These are phyloP conservation scores for Accipiter cooperii DNA, from an alignment of 2,113 vertebrate genomes.

Conservation along the genomic window DNA sequence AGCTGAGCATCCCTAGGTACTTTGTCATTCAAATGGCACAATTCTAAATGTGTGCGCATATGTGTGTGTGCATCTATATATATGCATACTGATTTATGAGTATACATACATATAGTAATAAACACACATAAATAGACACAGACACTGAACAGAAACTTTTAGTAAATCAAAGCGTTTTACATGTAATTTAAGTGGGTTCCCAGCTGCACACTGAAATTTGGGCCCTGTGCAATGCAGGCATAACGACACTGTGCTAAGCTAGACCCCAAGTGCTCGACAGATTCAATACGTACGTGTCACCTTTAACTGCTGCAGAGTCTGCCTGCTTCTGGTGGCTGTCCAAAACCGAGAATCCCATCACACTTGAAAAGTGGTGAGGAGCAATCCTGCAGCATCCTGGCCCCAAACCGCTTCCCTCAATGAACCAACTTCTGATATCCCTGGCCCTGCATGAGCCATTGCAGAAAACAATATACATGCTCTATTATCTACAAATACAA, in stretches of 20 bases:
- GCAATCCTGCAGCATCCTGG: not conserved
- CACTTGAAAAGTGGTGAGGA: not conserved
- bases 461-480: not conserved
- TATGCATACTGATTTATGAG: not conserved
- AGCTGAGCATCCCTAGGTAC: not conserved
- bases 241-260: not conserved
- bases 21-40: not conserved
- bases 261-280: not conserved
- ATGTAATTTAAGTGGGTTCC: not conserved
- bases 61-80: not conserved
- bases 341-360: not conserved
- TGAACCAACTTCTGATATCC: not conserved
- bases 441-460: not conserved
- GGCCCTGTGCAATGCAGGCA: not conserved
- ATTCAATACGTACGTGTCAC: not conserved
- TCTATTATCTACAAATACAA: not conserved
- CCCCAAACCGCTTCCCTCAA: not conserved
- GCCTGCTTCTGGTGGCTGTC: not conserved
- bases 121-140: not conserved
- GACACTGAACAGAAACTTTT: not conserved
- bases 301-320: not conserved
- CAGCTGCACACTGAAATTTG: not conserved
- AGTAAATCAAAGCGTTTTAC: not conserved
- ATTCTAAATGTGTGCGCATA: not conserved
- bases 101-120: conserved; percentile 12